Base-by-base conservation (phyloP, 2,113 vertebrate species). In the Callipepla californica region DNA sequence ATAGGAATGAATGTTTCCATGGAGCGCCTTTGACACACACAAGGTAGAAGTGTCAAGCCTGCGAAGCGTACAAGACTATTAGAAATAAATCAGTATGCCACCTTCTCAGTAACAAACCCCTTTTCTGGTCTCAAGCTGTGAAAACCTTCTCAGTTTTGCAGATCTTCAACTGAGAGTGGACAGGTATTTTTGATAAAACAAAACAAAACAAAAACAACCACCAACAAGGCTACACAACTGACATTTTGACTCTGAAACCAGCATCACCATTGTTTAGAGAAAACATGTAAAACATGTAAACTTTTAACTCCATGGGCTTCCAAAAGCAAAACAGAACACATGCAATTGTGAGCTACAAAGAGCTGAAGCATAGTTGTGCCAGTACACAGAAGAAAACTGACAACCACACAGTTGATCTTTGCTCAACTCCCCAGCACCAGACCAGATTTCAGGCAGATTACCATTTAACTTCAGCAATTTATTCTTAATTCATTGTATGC, bases 391-490 rank as follows among this genome's bases (percentile, higher is more conserved):
- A 95, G 50, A 59, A 80, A 63, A 80, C 9, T 1, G 0, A 34
- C 13, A 15, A 69, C 40, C 40, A 40, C 40, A 40, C 42, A 38
- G 12, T 8, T 69, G 10, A 73, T 23, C 44, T 74, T 63, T 87
- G n/a, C 72, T 25, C 72, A 63, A 26, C 2, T 82, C 45, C 55
- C 25, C 47, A 25, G 36, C 17, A 72, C 70, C 89, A 91, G 78
- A 79, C 20, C 48, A 48, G 40, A 66, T 1, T 50, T 38, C 75
- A 47, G 8, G 19, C 28, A 85, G 30, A 7, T 21, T 57, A 77
- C 17, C 73, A 66, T 85, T 89, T 90, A 55, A 59, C 72, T 87
- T 79, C 85, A 66, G 50, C 67, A 73, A 73, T 85, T 87, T 19
- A 57, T 57, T 75, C 70, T 82, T 57, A 51, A 65, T 84, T 76